Evolutionary conservation across 1,140 invertebrate species (phyloP).

Genomic region (Drusus annulatus): DNA sequence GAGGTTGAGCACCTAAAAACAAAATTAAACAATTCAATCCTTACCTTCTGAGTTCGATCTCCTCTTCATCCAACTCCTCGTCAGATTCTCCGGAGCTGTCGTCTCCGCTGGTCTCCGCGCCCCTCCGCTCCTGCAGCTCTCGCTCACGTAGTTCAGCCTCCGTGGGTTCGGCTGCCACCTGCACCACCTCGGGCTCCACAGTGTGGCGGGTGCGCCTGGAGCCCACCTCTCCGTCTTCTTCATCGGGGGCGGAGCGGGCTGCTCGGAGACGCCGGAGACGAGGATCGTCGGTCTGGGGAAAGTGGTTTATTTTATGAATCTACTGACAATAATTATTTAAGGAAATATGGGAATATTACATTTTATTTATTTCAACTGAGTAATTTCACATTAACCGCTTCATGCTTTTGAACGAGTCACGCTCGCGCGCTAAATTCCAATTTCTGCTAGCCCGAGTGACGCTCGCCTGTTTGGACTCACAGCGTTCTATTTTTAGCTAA

Average conservation of each 20-base stretch:
- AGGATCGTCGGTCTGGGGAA: constrained; percentile 79
- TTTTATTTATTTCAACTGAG: too few species aligned
- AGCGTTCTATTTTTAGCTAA: too few species aligned
- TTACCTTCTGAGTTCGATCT: constrained; percentile 87
- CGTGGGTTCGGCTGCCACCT: neutral
- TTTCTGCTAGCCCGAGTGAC: too few species aligned
- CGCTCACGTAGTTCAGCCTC: neutral
- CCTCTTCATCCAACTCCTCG: constrained; percentile 79
- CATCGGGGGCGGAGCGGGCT: constrained; percentile 67
- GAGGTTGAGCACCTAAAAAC: too few species aligned
- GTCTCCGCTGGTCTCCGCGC: constrained; percentile 49
- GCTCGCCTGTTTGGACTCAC: too few species aligned
- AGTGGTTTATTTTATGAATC: too few species aligned
- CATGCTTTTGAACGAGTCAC: too few species aligned
- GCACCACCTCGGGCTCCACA: constrained; percentile 52
- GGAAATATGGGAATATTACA: too few species aligned
- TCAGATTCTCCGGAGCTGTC: constrained; percentile 77
- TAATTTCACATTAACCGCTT: too few species aligned
- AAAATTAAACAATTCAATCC: neutral
- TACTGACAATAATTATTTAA: too few species aligned
- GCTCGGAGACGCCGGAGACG: constrained; percentile 77
- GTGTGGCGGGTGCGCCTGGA: constrained; percentile 58
- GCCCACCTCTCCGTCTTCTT: constrained; percentile 67
- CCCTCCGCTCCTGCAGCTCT: constrained; percentile 16
- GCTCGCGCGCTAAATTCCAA: too few species aligned